Evolutionary conservation across 2,888 invertebrate species (phyloP), one percentile per base, ranked within the genome.

Genomic region (Vesta saturnalis): DNA sequence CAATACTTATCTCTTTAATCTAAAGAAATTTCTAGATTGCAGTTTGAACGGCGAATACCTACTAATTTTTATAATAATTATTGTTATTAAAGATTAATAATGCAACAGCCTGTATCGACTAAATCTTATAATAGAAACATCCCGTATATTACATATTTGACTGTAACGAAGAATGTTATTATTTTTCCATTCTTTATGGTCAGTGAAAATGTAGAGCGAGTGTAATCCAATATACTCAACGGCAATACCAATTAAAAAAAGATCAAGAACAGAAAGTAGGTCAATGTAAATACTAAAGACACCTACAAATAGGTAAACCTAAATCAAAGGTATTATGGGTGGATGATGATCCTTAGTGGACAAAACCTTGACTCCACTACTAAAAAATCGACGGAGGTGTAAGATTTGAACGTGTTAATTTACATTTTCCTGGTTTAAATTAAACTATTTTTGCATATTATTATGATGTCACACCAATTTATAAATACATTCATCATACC

Each of bases 261-360:
- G 10, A 49, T 14, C 15, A n/a, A 49, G 47, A 49, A 49, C 18
- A 18, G 47, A 49, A 49, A 49, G 47, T 49, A 18, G 47, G 47
- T 49, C 47, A 49, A 49, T 49, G 47, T 49, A 49, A 49, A 8
- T 18, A 1, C 47, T 18, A 49, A 49, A 49, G 47, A 49, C 14
- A 49, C 18, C 4, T 6, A 14, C 43, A 14, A 10, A 43, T 49
- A 49, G 1, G 15, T 15, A 4, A 49, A 14, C 1, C 6, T 1
- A 18, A 16, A 15, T 18, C 47, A 18, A 49, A 3, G 10, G 1
- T 49, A 8, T 3, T 8, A 14, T 1, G 8, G 8, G 18, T 49
- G 14, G 47, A 49, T 49, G 47, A 49, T 49, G 47, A 49, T 49
- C 10, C 16, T 3, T 14, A 18, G 47, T 49, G 47, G 47, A 15